Conservation (phyloP, 2,797 vertebrate genomes). For the Smutsia temminckii region DNA sequence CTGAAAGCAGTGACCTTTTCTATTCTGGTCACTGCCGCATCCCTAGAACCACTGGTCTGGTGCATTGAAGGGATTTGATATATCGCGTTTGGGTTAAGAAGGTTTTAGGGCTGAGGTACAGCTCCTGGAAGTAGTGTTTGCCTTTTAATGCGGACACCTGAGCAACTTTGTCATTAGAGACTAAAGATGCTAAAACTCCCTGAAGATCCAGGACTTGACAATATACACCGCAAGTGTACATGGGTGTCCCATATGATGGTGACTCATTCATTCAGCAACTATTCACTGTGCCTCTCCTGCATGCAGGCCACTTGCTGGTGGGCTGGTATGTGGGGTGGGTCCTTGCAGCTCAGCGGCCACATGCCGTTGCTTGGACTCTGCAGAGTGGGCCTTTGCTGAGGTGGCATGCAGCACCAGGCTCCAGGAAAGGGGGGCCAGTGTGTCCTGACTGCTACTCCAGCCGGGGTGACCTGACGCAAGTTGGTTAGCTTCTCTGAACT, state of each 20-base stretch:
- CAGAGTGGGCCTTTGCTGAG: background rate
- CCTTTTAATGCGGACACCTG: background rate
- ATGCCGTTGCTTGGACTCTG: background rate
- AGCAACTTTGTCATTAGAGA: background rate
- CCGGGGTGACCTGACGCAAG: background rate
- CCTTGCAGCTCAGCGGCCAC: background rate
- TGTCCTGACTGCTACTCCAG: background rate
- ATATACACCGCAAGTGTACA: background rate
- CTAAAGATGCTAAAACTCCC: background rate
- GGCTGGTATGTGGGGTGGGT: background rate
- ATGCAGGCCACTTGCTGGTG: background rate
- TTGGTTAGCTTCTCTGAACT: background rate
- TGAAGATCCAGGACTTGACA: background rate
- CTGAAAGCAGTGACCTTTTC: background rate
- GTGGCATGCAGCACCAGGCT: background rate
- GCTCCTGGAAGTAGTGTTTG: background rate
- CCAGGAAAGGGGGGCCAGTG: background rate
- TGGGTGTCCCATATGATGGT: background rate
- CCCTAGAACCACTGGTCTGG: background rate
- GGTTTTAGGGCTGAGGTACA: background rate
- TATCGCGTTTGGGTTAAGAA: background rate
- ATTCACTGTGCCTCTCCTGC: background rate
- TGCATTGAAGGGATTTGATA: background rate
- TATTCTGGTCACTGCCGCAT: background rate
- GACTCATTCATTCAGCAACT: background rate